Conservation (phyloP, 30 jellyfish, hydroid and myxozoan species). For the Hydractinia echinata region DNA sequence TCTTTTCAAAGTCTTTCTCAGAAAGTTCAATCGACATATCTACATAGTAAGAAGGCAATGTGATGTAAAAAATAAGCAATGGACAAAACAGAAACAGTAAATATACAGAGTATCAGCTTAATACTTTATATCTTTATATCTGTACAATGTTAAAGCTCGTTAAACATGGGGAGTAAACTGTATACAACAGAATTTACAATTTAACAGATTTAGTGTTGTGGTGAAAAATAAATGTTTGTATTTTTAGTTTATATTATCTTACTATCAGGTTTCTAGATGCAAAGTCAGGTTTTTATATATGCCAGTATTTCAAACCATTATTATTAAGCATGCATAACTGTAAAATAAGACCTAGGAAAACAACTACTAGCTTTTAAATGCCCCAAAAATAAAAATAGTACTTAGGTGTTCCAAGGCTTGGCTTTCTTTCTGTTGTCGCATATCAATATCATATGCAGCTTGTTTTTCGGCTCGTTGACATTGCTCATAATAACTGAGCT, state of each 20-base stretch:
- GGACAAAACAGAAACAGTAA: no score
- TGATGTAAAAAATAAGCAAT: background rate
- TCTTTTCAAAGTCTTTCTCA: constrained; percentile 1
- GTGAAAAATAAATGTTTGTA: no score
- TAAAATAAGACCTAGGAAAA: background rate
- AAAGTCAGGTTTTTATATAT: no score
- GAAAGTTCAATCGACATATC: background rate
- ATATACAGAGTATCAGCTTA: no score
- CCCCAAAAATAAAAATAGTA: background rate
- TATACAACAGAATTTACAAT: no score
- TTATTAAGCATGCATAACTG: background rate
- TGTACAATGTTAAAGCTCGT: no score
- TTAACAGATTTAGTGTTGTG: no score
- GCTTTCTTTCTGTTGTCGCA: background rate
- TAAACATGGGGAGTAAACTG: no score
- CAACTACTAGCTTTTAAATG: background rate
- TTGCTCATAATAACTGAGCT: background rate
- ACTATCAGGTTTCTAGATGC: no score
- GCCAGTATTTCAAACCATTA: no score
- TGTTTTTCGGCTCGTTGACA: constrained; percentile 1
- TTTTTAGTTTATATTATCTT: no score
- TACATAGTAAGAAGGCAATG: background rate
- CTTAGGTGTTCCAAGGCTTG: background rate
- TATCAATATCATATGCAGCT: constrained; percentile 16
- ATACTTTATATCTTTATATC: no score